These are phyloP conservation scores for Oryctolagus cuniculus DNA, from an alignment of 2,113 vertebrate genomes.

Conservation along the genomic window DNA sequence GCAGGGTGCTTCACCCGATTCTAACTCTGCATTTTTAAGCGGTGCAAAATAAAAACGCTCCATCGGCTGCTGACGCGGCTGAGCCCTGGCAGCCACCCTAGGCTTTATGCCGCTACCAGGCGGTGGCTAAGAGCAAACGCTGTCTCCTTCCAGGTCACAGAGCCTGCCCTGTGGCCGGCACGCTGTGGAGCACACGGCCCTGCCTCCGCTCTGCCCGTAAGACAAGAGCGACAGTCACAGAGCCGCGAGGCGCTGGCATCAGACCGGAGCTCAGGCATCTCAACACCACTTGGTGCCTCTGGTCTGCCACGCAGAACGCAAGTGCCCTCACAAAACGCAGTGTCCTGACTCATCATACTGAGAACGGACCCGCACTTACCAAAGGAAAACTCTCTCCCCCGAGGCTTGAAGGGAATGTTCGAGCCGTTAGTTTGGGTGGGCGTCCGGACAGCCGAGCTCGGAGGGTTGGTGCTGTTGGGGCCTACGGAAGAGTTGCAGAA, in stretches of 20 bases:
- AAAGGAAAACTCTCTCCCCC: constrained; percentile 90
- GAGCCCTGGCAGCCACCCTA: not conserved
- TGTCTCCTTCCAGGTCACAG: not conserved
- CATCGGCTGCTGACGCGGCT: not conserved
- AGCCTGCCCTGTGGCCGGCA: not conserved
- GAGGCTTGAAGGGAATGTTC: constrained; percentile 80
- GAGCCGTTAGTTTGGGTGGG: constrained; percentile 86
- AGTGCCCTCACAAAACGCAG: no score
- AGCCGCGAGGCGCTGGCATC: no score
- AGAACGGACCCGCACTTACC: constrained; percentile 81
- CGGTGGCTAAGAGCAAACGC: not conserved
- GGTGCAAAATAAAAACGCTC: not conserved
- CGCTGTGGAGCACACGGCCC: not conserved
- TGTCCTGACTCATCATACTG: no score
- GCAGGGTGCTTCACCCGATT: not conserved
- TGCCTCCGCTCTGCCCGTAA: no score
- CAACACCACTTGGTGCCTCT: no score
- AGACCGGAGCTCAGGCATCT: no score
- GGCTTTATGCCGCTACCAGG: not conserved
- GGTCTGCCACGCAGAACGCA: no score
- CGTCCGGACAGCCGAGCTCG: constrained; percentile 70
- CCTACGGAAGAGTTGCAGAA: constrained; percentile 76
- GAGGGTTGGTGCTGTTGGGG: constrained; percentile 82
- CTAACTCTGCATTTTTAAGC: not conserved
- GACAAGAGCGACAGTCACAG: no score